phyloP scores from a whole-genome alignment of 2,113 vertebrate species.

The Turnix velox region DNA sequence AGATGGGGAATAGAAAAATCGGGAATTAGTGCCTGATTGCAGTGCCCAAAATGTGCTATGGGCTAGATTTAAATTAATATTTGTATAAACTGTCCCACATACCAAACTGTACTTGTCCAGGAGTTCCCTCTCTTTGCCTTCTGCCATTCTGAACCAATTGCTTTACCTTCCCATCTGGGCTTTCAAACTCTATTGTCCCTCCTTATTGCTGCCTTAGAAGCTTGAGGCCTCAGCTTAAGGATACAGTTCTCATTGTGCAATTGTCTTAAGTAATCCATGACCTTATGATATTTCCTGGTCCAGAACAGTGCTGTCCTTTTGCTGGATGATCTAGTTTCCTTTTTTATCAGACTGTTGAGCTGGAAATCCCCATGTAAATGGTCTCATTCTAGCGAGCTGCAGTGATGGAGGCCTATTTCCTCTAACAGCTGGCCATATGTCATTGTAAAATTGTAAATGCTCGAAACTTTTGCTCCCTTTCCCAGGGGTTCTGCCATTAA shows the following conservation, averaged over 20 bases:
- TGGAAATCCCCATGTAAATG: constrained; percentile 29
- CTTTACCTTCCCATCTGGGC: background rate
- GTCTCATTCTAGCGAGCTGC: background rate
- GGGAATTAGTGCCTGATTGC: background rate
- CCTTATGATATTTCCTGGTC: background rate
- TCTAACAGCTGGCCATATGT: constrained; percentile 58
- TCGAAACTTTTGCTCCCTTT: constrained; percentile 73
- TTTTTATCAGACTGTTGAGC: constrained; percentile 43
- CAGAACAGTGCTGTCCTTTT: background rate
- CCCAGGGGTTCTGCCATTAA: constrained; percentile 76
- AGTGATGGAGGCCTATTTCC: background rate
- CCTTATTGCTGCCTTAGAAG: background rate
- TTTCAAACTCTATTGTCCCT: background rate
- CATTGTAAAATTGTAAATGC: constrained; percentile 70
- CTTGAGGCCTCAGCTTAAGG: background rate
- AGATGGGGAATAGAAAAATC: background rate
- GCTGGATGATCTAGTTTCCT: background rate
- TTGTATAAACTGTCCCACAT: background rate
- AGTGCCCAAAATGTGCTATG: background rate
- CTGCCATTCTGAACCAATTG: background rate
- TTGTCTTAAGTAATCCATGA: background rate
- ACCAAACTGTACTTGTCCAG: background rate
- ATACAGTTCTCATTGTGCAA: background rate
- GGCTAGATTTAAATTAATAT: background rate
- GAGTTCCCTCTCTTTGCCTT: background rate